Percentiles rank a stretch among this genome's conserved stretches.
These are phyloP conservation scores for Cherax quadricarinatus DNA, from an alignment of 1,140 invertebrate genomes.

Conservation along the genomic window DNA sequence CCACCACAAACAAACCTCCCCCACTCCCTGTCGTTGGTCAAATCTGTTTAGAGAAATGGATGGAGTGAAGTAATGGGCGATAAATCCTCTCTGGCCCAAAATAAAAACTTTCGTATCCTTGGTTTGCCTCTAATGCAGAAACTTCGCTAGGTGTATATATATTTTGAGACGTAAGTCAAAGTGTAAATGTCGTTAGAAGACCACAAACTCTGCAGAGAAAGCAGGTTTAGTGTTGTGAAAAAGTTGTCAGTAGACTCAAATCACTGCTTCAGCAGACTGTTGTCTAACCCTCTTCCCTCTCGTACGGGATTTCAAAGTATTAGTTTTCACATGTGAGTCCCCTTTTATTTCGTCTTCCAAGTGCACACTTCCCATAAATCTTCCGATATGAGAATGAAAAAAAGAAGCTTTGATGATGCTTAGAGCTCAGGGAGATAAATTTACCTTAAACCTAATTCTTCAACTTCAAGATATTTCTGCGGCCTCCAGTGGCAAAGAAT, in stretches of 20 bases:
- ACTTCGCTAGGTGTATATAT: constrained; percentile 47
- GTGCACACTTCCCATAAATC: background rate
- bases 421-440: background rate
- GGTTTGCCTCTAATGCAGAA: constrained; percentile 65
- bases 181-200: background rate
- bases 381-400: background rate
- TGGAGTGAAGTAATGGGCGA: constrained; percentile 65
- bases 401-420: background rate
- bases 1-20: constrained; percentile 1
- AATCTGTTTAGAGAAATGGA: constrained; percentile 69
- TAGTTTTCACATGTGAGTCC: background rate
- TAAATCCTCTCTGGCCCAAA: constrained; percentile 42
- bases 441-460: background rate
- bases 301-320: background rate
- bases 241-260: too few relatives aligned
- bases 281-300: background rate
- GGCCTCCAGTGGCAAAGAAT: too few relatives aligned
- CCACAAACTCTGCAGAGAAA: background rate
- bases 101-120: constrained; percentile 60
- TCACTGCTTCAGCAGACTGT: too few relatives aligned
- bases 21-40: constrained; percentile 62
- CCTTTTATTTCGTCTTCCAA: background rate
- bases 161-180: constrained; percentile 58
- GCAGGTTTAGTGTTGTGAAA: background rate
- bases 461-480: background rate